Evolutionary conservation across 2,888 invertebrate genomes (phyloP).

Genomic region (Caenorhabditis auriculariae): DNA sequence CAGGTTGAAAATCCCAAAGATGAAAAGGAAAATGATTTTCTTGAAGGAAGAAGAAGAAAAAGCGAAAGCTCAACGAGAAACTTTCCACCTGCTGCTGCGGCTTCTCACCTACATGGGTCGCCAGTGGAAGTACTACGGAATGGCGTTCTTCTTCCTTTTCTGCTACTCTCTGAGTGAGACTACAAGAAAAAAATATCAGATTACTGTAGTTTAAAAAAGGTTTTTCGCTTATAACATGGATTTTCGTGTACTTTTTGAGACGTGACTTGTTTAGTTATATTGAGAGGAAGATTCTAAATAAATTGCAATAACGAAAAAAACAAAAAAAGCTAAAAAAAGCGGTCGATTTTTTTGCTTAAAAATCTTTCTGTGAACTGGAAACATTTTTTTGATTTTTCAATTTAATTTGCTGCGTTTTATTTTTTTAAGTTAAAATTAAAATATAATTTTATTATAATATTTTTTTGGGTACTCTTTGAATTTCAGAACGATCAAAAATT

Average conservation of each 20-base stretch:
- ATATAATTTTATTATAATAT: too few species aligned
- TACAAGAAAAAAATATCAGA: not conserved
- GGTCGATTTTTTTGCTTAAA: too few species aligned
- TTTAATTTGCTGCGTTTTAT: too few species aligned
- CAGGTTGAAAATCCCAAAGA: not conserved
- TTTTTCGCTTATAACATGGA: too few species aligned
- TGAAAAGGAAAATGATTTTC: not conserved
- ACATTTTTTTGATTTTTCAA: too few species aligned
- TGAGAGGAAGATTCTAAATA: not conserved
- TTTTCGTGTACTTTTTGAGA: too few species aligned
- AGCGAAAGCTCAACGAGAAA: constrained; percentile 56
- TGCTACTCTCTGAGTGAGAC: constrained; percentile 57
- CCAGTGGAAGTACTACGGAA: constrained; percentile 57
- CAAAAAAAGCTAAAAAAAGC: too few species aligned
- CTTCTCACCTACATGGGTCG: constrained; percentile 59
- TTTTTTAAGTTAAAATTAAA: too few species aligned
- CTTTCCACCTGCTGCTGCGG: constrained; percentile 53
- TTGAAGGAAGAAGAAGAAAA: constrained; percentile 49
- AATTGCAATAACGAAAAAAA: not conserved
- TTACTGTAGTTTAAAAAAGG: not conserved
- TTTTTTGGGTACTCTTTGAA: too few species aligned
- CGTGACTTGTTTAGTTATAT: too few species aligned
- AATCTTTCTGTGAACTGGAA: too few species aligned
- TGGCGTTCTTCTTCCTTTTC: constrained; percentile 59
- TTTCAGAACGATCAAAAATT: too few species aligned